Base-by-base conservation (phyloP, 2,797 vertebrate species). In the Hyperoplus lanceolatus region DNA sequence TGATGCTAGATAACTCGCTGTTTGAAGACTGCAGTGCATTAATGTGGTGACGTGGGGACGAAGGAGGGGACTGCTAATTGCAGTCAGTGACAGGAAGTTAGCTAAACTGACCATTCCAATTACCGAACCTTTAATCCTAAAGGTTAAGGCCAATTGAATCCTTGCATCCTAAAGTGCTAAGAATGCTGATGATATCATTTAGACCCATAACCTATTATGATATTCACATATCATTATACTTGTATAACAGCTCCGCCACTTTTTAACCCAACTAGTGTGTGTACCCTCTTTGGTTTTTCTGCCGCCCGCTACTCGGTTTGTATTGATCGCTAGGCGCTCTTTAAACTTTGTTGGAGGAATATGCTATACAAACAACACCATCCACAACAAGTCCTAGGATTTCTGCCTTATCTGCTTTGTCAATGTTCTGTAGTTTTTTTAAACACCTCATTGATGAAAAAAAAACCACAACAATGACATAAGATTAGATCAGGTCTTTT, bases 321-420 rank as follows among this genome's bases (percentile, higher is more conserved):
- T 71, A 76, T 56, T 62, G 64, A 77, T 60, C 79, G 67, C 48
- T 41, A 42, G 48, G 60, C 59, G 63, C 48, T 67, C 63, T 76
- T 66, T 69, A 66, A 79, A 78, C 58, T 64, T 70, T 73, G 29
- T 21, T 46, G 51, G 77, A 72, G 50, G 70, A 41, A 67, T 58
- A 18, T 73, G 12, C 5, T 16, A 16, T 15, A 14, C 55, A 75
- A 76, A 63, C 49, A 70, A 29, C 49, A 12, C 14, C 5, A 21
- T 57, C 12, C 10, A 36, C 18, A 62, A 51, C n/a, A 51, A 21
- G 3, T 29, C 49, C 4, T 12, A 14, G 41, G 50, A 36, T 58
- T 21, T 21, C 14, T 70, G 29, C 10, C 5, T 6, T 69, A 54
- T 55, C 41, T 55, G 18, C 61, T 65, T 29, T n/a, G 45, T 21